A percentile compares a stretch with the other conserved stretches of the same genome.
These are phyloP conservation scores for Caenorhabditis brenneri DNA, from an alignment of 1,140 invertebrate genomes.

Conservation along the genomic window DNA sequence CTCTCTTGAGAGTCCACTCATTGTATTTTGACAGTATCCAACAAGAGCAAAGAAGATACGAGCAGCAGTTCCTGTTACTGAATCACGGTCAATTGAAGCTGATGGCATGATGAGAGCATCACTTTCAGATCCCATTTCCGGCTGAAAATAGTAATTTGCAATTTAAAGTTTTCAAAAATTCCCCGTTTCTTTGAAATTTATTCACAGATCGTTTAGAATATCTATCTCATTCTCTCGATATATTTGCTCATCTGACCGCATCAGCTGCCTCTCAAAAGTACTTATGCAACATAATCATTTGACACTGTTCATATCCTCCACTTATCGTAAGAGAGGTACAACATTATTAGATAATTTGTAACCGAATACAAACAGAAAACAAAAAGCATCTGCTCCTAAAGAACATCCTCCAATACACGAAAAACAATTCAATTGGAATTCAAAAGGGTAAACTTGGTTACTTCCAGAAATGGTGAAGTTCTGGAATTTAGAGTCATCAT, in stretches of 20 bases:
- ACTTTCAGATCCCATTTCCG: slow-evolving; percentile 47
- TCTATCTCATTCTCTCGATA: neutral
- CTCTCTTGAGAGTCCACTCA: neutral
- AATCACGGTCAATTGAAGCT: neutral
- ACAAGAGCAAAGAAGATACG: slow-evolving; percentile 45
- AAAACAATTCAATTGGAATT: no score
- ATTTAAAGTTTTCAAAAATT: no score
- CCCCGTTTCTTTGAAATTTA: no score
- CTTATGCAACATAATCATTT: slow-evolving; percentile 35
- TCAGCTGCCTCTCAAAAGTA: slow-evolving; percentile 9
- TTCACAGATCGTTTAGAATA: neutral
- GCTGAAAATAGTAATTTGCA: slow-evolving; percentile 40
- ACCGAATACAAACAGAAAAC: neutral
- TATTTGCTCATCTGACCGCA: neutral
- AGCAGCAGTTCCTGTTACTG: slow-evolving; percentile 42
- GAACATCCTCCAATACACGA: neutral
- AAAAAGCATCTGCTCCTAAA: neutral
- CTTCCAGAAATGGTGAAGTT: no score
- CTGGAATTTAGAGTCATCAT: no score
- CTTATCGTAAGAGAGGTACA: neutral
- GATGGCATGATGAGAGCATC: neutral
- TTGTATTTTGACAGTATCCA: slow-evolving; percentile 11
- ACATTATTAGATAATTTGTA: slow-evolving; percentile 32
- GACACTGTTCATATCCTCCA: neutral
- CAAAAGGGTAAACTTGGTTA: no score